Evolutionary conservation across 1,140 invertebrate genomes (phyloP).

Genomic region (Lordiphosa stackelbergi): DNA sequence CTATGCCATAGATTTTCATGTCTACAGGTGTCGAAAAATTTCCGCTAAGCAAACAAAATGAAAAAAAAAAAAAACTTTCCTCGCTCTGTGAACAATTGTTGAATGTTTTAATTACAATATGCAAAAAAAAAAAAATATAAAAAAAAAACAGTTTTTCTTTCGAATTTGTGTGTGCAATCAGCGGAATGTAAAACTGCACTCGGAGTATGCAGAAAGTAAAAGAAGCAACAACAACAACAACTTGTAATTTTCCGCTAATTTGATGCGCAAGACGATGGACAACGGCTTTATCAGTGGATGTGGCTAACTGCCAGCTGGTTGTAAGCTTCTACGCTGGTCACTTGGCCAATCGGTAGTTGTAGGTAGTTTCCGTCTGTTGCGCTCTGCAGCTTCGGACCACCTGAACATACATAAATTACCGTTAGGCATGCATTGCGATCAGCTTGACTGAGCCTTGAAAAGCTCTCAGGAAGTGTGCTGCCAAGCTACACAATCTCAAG

Average conservation of each 20-base stretch:
- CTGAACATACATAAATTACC: conserved; percentile 34
- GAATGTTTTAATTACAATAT: conserved; percentile 54
- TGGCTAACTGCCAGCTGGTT: not conserved
- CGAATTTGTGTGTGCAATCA: conserved; percentile 60
- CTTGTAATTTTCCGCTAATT: conserved; percentile 73
- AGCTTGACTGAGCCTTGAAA: conserved; percentile 23
- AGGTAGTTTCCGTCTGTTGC: conserved; percentile 53
- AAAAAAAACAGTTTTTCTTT: conserved; percentile 4
- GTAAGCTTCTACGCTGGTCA: conserved; percentile 20
- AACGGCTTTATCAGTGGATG: conserved; percentile 22
- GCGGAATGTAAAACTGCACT: conserved; percentile 43
- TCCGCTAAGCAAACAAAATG: conserved; percentile 18
- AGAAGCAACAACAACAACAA: conserved; percentile 28
- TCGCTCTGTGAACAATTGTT: conserved; percentile 45
- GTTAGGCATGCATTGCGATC: conserved; percentile 18
- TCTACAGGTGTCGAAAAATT: conserved; percentile 38
- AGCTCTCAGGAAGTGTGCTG: conserved; percentile 3
- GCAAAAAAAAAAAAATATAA: conserved; percentile 24
- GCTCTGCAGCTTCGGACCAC: conserved; percentile 35
- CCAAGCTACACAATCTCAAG: too few relatives aligned
- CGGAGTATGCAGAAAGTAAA: conserved; percentile 44
- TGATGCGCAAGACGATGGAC: conserved; percentile 50
- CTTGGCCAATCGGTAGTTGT: conserved; percentile 31
- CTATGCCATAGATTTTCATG: conserved; percentile 40
- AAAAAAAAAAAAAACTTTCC: conserved; percentile 25